These are phyloP conservation scores for Orycteropus afer DNA, from an alignment of 2,113 vertebrate species.

Conservation along the genomic window DNA sequence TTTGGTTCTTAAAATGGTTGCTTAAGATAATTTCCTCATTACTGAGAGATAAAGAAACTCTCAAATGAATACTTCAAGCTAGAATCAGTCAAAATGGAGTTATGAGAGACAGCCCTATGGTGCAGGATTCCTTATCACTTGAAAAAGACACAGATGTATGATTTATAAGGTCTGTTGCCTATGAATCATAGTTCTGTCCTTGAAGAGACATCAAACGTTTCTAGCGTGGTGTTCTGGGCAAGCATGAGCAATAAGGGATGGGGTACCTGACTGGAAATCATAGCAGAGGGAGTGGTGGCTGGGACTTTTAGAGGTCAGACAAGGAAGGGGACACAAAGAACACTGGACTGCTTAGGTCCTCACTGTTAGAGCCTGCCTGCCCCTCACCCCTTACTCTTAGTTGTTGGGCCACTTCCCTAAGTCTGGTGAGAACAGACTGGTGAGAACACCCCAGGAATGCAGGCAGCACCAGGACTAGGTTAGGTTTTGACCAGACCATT, in stretches of 20 bases:
- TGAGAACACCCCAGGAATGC: neutral
- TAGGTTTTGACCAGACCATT: neutral
- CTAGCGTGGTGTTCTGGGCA: neutral
- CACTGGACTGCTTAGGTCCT: neutral
- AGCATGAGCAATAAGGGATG: neutral
- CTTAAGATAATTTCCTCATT: conserved; percentile 43
- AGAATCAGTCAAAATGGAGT: neutral
- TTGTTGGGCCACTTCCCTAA: neutral
- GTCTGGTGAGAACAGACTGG: no score
- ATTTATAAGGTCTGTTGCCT: neutral
- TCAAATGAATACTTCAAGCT: neutral
- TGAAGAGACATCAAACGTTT: conserved; percentile 3
- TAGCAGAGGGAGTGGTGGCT: neutral
- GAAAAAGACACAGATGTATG: neutral
- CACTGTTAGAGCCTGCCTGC: neutral
- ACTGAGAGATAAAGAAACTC: neutral
- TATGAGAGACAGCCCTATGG: neutral
- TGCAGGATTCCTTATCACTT: neutral
- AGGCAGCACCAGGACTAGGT: neutral
- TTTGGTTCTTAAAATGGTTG: conserved; percentile 34
- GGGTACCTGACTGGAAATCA: neutral
- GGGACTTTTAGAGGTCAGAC: neutral
- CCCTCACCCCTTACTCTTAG: neutral
- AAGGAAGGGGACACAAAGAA: neutral
- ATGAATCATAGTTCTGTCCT: neutral